Conservation (phyloP, 2,888 invertebrate species). For the Acanthacorydalis orientalis region DNA sequence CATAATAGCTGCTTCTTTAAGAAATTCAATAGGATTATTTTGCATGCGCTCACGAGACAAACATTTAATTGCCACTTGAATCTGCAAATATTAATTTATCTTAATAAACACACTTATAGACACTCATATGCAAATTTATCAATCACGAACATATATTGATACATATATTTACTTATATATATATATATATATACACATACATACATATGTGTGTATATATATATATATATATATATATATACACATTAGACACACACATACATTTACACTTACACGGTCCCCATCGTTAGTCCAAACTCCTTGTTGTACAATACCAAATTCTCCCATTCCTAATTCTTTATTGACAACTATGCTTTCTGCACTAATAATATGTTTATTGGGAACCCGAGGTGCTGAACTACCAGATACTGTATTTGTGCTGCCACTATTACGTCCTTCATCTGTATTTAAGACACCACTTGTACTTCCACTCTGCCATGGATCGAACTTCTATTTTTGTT, state of each 20-base stretch:
- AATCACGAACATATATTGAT: too few relatives aligned
- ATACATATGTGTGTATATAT: too few relatives aligned
- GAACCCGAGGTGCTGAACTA: conserved; percentile 32
- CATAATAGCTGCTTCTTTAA: conserved; percentile 98
- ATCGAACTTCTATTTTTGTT: conserved; percentile 24
- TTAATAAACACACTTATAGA: background rate
- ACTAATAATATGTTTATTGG: conserved; percentile 68
- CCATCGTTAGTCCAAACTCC: conserved; percentile 94
- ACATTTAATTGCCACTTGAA: conserved; percentile 95
- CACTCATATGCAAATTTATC: conserved; percentile 50
- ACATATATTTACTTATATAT: too few relatives aligned
- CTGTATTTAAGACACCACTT: conserved; percentile 43
- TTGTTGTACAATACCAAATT: conserved; percentile 96
- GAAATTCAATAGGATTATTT: conserved; percentile 88
- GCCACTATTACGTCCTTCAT: conserved; percentile 82
- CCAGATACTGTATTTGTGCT: conserved; percentile 17
- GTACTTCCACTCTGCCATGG: background rate
- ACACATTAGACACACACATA: too few relatives aligned
- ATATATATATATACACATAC: too few relatives aligned
- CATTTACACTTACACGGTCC: conserved; percentile 48
- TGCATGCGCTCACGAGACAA: conserved; percentile 88
- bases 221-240: too few relatives aligned
- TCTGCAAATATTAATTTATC: conserved; percentile 32
- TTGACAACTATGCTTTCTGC: conserved; percentile 84
- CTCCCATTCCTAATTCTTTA: conserved; percentile 89